Evolutionary conservation across 1,140 invertebrate species (phyloP), one percentile per base, ranked within the genome.

Genomic region (Tetranychus cinnabarinus): DNA sequence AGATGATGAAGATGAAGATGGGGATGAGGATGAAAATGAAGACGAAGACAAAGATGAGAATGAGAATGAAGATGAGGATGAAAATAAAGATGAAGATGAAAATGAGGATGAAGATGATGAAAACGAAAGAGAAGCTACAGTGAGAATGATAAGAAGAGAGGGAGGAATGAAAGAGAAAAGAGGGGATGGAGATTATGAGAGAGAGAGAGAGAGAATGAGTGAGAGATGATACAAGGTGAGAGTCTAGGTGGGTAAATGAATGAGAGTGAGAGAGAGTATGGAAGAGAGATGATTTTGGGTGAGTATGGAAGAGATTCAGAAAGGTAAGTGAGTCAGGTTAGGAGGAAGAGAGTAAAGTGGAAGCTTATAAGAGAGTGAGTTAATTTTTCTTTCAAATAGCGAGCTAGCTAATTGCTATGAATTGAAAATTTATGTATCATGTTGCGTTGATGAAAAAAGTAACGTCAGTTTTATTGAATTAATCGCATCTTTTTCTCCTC

Each of bases 101-200:
- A 55, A 58, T 42, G 56, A 48, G 56, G 39, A 52, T 48, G 64
- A 56, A 56, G 64, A 52, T 7, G 7, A 33, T 52, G n/a, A n/a
- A n/a, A n/a, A 33, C 8, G 50, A 52, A 54, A 56, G 66, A n/a
- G 58, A 65, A 45, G 65, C 70, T 39, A 65, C 56, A 35, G 64
- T 12, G 48, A 37, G 31, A n/a, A 46, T n/a, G 50, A 52, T n/a
- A 23, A 23, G 31, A n/a, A 52, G 50, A 52, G 48, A 50, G 10
- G 12, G 47, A 50, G 48, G 4, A 4, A 15, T 15, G 4, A 31
- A 15, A 15, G 4, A 31, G 15, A 15, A 50, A 15, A 56, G 56
- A 48, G 33, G 54, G 2, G 45, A 58, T 42, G 56, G 56, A 61
- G 39, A 52, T 48, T 6, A 13, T 13, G 52, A 31, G 36, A 61